Percentiles rank a stretch among this genome's conserved stretches.
Evolutionary conservation across 2,797 vertebrate species (phyloP).

Genomic region (Rousettus madagascariensis): DNA sequence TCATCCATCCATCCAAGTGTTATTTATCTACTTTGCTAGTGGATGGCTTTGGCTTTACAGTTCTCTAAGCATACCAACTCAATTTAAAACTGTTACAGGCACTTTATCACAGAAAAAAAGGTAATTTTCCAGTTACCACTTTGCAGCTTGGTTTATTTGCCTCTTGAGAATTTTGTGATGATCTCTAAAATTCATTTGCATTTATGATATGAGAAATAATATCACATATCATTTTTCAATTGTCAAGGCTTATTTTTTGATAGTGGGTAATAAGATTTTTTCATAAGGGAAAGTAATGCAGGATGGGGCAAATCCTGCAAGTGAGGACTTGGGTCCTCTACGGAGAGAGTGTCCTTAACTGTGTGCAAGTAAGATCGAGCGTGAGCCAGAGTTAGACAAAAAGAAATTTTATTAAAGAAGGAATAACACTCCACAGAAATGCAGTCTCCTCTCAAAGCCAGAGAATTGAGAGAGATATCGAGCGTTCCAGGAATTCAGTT

Average conservation of each 20-base stretch:
- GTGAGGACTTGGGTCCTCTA: too few species aligned
- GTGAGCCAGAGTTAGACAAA: too few species aligned
- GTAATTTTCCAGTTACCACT: neutral
- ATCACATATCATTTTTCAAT: constrained; percentile 22
- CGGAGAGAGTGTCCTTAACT: too few species aligned
- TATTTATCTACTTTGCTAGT: constrained; percentile 2
- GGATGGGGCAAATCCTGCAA: too few species aligned
- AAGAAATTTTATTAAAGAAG: too few species aligned
- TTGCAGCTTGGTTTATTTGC: constrained; percentile 23
- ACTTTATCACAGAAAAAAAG: constrained; percentile 32
- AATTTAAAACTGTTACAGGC: constrained; percentile 28
- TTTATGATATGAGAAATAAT: constrained; percentile 7
- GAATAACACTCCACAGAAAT: too few species aligned
- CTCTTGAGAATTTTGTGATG: constrained; percentile 31
- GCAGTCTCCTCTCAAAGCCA: too few species aligned
- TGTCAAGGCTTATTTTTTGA: neutral
- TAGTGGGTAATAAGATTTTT: neutral
- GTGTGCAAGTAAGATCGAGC: too few species aligned
- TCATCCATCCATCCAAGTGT: neutral
- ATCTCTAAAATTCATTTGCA: constrained; percentile 29
- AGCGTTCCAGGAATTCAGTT: too few species aligned
- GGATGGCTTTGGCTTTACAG: constrained; percentile 21
- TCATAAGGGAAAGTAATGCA: neutral
- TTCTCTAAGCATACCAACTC: neutral
- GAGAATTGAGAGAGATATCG: too few species aligned